Evolutionary conservation across 2,888 invertebrate species (phyloP).

Genomic region (Odontocerum albicorne): DNA sequence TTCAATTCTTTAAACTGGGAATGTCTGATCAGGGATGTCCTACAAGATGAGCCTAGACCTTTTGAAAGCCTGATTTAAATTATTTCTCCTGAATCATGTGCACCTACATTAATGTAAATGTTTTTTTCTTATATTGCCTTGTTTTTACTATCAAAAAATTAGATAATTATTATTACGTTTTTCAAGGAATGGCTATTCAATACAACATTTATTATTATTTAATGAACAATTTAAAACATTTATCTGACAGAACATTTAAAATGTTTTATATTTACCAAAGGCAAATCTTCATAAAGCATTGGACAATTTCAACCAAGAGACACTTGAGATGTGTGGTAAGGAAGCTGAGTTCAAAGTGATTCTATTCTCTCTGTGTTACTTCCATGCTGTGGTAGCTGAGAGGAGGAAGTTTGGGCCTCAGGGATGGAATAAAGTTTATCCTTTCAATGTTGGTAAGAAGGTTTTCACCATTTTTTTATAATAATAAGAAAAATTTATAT

Average conservation of each 20-base stretch:
- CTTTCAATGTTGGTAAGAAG: conserved; percentile 82
- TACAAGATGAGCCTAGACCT: too few species aligned
- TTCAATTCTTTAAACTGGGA: too few species aligned
- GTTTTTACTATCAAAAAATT: too few species aligned
- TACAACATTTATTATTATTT: too few species aligned
- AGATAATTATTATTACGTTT: too few species aligned
- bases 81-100: too few species aligned
- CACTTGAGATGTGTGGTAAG: conserved; percentile 91
- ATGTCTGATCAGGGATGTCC: too few species aligned
- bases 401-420: conserved; percentile 93
- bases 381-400: conserved; percentile 95
- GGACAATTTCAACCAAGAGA: conserved; percentile 94
- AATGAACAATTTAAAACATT: background rate
- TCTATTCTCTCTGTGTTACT: conserved; percentile 90
- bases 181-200: too few species aligned
- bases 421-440: conserved; percentile 94
- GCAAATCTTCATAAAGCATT: conserved; percentile 95
- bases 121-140: too few species aligned
- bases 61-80: too few species aligned
- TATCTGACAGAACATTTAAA: background rate
- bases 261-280: conserved; percentile 40
- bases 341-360: conserved; percentile 96
- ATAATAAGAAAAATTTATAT: too few species aligned
- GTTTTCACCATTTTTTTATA: conserved; percentile 1
- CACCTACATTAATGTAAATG: too few species aligned